Percentiles rank a stretch among this genome's conserved stretches.
phyloP scores from a whole-genome alignment of 2,797 vertebrate genomes.

The Graptemys geographica region DNA sequence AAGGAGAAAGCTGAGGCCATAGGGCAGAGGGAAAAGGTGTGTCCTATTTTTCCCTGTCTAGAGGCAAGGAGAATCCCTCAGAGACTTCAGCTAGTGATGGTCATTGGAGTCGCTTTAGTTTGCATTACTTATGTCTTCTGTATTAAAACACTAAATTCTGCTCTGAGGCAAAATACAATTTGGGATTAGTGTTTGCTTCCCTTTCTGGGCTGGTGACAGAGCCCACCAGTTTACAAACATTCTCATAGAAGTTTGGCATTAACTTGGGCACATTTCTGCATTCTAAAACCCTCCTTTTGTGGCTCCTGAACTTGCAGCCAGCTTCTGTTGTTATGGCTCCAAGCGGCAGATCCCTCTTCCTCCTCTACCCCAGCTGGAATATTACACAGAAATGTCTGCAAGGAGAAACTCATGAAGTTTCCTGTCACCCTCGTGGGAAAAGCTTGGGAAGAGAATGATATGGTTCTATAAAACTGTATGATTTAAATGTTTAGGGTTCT shows the following conservation, averaged over 20 bases:
- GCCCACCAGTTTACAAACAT: not conserved
- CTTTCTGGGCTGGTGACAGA: not conserved
- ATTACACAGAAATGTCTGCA: not conserved
- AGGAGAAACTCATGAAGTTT: not conserved
- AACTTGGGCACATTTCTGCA: not conserved
- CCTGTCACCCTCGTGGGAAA: not conserved
- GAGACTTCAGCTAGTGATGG: not conserved
- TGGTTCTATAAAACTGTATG: not conserved
- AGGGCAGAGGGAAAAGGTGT: not conserved
- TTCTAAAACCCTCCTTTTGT: not conserved
- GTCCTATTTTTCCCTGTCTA: not conserved
- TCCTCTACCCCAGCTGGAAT: not conserved
- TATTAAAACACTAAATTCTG: no score
- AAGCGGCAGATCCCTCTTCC: not conserved
- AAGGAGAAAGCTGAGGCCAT: not conserved
- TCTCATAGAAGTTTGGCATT: not conserved
- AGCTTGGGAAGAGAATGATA: not conserved
- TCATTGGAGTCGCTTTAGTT: not conserved
- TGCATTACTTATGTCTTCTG: not conserved
- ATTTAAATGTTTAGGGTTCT: not conserved
- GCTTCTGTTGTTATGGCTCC: fast-evolving
- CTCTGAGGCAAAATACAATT: not conserved
- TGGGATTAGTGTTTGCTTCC: not conserved
- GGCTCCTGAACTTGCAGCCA: not conserved
- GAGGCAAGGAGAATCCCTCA: no score